Base-by-base conservation (phyloP, 2,113 vertebrate species). In the Clarias magur region DNA sequence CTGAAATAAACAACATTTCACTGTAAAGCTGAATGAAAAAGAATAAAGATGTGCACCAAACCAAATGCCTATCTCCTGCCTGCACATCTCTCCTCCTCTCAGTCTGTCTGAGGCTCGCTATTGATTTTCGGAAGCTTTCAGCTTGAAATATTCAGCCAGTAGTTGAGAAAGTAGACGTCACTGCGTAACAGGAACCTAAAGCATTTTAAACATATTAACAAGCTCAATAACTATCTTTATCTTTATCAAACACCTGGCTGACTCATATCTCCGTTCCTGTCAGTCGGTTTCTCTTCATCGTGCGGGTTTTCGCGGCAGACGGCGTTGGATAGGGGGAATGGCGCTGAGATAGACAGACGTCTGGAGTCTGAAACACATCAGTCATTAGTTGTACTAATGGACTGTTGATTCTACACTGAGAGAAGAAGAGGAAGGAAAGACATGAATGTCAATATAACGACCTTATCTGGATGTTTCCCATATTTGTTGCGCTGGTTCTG, bases 281-380 rank as follows among this genome's bases (percentile, higher is more conserved):
- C 67, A 62, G 27, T 4, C 59, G 48, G 72, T 53, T 42, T 19
- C 25, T 23, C 25, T 42, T 54, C 27, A 2, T 57, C 56, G n/a
- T 2, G 3, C 17, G 38, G 57, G 54, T 79, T 48, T 30, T 65
- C 25, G 42, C 73, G 21, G 27, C 56, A 84, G 67, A 60, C 60
- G 68, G 67, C 59, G 23, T 73, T 73, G 56, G 23, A 34, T 84
- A 19, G 54, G 15, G 17, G 53, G 72, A 38, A 63, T 85, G 27
- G 48, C 38, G 70, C 21, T 48, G 54, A 76, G 56, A 17, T 48
- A 59, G 73, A 65, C 21, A 3, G 62, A 38, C 38, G 3, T 82
- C 13, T 82, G 19, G 10, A 21, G 80, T 38, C 57, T 76, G 48
- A 85, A 85, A 85, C 70, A 57, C 70, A 34, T 38, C 70, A 15